A percentile compares a stretch with the other conserved stretches of the same genome.
These are phyloP conservation scores for Drosophila nr. medialis DNA, from an alignment of 2,888 invertebrate species.

Conservation along the genomic window DNA sequence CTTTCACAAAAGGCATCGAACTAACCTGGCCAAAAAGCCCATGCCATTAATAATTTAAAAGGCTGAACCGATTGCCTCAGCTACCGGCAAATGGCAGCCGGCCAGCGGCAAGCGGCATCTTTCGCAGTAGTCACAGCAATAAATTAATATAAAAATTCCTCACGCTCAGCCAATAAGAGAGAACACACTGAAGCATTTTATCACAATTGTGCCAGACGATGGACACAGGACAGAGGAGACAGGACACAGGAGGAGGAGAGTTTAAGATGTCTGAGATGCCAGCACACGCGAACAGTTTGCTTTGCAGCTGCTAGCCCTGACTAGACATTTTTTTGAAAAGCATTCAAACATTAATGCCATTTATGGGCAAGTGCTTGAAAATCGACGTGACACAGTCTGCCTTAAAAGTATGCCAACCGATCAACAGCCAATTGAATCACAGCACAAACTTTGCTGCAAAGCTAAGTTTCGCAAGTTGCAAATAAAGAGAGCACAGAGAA, in stretches of 20 bases:
- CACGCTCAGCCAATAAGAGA: slow-evolving; percentile 82
- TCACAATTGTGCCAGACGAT: slow-evolving; percentile 64
- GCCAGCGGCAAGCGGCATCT: not conserved
- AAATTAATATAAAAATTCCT: slow-evolving; percentile 83
- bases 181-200: slow-evolving; percentile 76
- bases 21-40: slow-evolving; percentile 23
- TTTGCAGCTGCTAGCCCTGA: slow-evolving; percentile 40
- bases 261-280: slow-evolving; percentile 69
- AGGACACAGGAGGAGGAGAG: slow-evolving; percentile 7
- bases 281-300: slow-evolving; percentile 69
- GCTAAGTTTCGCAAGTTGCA: not conserved
- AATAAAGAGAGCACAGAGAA: not conserved
- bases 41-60: slow-evolving; percentile 76
- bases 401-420: not conserved
- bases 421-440: slow-evolving; percentile 28
- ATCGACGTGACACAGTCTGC: not conserved
- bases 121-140: slow-evolving; percentile 61
- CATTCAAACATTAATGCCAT: slow-evolving; percentile 65
- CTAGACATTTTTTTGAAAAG: slow-evolving; percentile 55
- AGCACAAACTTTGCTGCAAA: slow-evolving; percentile 16
- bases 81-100: not conserved
- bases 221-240: slow-evolving; percentile 26
- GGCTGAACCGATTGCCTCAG: slow-evolving; percentile 48
- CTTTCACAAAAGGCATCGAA: slow-evolving; percentile 39
- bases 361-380: slow-evolving; percentile 20